Conservation (phyloP, 2,113 vertebrate genomes). For the Cyprinodon tularosa region DNA sequence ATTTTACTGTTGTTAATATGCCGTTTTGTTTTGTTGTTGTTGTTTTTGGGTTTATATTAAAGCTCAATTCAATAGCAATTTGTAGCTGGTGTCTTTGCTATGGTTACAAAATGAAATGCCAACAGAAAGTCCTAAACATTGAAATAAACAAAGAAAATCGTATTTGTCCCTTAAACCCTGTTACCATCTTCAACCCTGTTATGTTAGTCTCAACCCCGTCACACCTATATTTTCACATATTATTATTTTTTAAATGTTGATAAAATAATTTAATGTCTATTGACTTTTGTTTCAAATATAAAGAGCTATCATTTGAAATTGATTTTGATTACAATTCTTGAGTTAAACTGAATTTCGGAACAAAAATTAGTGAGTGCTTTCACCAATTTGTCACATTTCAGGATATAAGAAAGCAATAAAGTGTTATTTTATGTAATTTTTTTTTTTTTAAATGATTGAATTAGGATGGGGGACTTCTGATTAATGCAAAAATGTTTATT, state of each 20-base stretch:
- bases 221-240: neutral
- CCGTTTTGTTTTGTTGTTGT: too few species aligned
- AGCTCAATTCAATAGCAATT: neutral
- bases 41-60: neutral
- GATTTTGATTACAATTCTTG: neutral
- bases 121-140: neutral
- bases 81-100: neutral
- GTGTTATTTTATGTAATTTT: neutral
- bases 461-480: neutral
- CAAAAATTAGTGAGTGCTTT: neutral
- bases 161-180: conserved; percentile 1
- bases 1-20: too few species aligned
- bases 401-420: neutral
- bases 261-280: neutral
- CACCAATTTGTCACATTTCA: too few species aligned
- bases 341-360: neutral
- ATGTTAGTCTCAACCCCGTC: neutral
- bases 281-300: conserved; percentile 2
- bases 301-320: neutral
- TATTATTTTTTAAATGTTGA: conserved; percentile 1
- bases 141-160: neutral
- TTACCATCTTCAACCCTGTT: neutral
- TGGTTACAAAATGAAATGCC: neutral
- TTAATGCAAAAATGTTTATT: too few species aligned
- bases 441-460: neutral